Evolutionary conservation across 2,797 vertebrate genomes (phyloP).

Genomic region (Chiroxiphia lanceolata): DNA sequence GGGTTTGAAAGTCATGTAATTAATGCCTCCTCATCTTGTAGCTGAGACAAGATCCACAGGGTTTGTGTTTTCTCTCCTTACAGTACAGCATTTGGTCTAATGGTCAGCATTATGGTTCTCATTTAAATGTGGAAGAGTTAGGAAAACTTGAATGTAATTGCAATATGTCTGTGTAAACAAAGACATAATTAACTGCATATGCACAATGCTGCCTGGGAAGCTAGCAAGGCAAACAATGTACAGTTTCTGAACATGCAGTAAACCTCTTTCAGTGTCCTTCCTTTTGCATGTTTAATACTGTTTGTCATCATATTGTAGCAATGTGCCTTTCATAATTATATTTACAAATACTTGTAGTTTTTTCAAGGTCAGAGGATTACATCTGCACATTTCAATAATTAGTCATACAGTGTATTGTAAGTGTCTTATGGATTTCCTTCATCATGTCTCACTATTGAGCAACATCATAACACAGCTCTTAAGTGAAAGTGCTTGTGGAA

Average conservation of each 20-base stretch:
- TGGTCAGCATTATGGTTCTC: background rate
- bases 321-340: background rate
- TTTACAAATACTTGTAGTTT: background rate
- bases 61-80: background rate
- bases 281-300: background rate
- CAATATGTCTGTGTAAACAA: background rate
- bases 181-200: conserved; percentile 13
- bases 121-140: conserved; percentile 26
- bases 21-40: background rate
- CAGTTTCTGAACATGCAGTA: background rate
- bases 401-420: background rate
- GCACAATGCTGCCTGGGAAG: background rate
- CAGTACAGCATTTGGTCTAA: background rate
- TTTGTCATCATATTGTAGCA: background rate
- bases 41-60: background rate
- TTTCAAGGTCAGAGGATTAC: background rate
- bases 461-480: background rate
- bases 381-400: conserved; percentile 3
- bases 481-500: background rate
- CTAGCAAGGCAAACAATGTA: background rate
- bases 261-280: background rate
- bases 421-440: background rate
- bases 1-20: background rate
- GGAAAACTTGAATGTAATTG: conserved; percentile 6
- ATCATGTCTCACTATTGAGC: background rate